Evolutionary conservation across 2,888 invertebrate species (phyloP), one percentile per base, ranked within the genome.

Genomic region (Muschampia plurimacula): DNA sequence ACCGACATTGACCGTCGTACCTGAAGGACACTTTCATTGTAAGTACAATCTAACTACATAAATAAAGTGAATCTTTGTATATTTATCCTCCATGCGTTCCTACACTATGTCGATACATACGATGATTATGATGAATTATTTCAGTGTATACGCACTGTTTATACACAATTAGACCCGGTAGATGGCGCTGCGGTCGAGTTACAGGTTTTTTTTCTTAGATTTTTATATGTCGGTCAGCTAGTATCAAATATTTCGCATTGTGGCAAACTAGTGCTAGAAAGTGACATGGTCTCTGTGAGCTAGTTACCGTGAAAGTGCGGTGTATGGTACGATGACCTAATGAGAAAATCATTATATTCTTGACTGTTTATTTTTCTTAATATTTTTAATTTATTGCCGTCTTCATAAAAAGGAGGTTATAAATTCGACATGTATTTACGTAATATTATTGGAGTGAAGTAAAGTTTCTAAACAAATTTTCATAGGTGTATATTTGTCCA

Each of bases 11-110:
- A 76, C 83, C 84, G 83, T 77, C 86, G 82, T 70, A 75, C 78
- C 78, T 75, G 84, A 77, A 89, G 85, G 85, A 89, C 89, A 86
- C 88, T 88, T 89, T 88, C 89, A 86, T 76, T 76, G 89, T 89
- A 78, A 89, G 90, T 88, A 80, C 67, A 59, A 52, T 52, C 28
- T 70, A 57, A 32, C 13, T 22, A 32, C 8, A 22, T 2, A 9
- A 55, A 12, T 59, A 13, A 32, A 32, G 3, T 32, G 7, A 59
- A 32, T 32, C 32, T 59, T 52, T 49, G n/a, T 15, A 22, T 15
- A 13, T 52, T 52, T 52, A 9, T 6, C 7, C 15, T 52, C 15
- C 15, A 2, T 15, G 52, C 8, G 8, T 15, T 52, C 7, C n/a
- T 52, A 15, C 4, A 0, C 2, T 8, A 52, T 52, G n/a, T n/a